phyloP scores from a whole-genome alignment of 2,888 invertebrate genomes.

The Lumbricus terrestris region DNA sequence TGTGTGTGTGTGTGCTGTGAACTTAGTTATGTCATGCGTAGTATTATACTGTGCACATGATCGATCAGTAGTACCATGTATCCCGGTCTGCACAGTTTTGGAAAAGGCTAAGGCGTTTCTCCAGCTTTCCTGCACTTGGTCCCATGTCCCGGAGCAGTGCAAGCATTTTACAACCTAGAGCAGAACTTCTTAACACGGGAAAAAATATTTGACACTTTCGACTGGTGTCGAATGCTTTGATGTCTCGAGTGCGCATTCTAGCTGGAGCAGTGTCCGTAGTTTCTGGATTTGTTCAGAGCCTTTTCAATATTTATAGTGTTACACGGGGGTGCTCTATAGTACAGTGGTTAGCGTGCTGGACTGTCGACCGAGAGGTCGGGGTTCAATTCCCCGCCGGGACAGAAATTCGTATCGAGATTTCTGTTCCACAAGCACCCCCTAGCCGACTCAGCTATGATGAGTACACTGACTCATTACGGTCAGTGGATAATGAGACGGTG shows the following conservation, averaged over 20 bases:
- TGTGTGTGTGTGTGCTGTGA: no score
- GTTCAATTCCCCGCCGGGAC: no score
- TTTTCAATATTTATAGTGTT: background rate
- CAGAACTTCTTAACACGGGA: background rate
- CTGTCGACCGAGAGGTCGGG: no score
- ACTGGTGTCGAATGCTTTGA: background rate
- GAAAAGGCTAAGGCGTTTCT: background rate
- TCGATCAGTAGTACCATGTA: background rate
- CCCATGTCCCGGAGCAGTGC: background rate
- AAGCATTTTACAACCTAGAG: background rate
- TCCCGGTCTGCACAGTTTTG: background rate
- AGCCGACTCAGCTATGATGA: no score
- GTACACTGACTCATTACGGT: no score
- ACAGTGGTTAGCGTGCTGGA: no score
- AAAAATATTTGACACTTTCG: constrained; percentile 3
- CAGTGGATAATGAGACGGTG: no score
- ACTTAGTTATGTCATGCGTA: background rate
- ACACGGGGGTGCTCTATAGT: no score
- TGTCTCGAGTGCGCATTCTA: background rate
- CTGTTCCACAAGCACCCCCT: no score
- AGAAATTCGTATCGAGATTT: no score
- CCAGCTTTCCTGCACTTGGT: background rate
- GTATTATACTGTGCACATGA: background rate
- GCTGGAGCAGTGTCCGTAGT: background rate
- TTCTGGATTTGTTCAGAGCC: background rate